These are phyloP conservation scores for Amblyopsis rosae DNA, from an alignment of 2,113 vertebrate species.

Conservation along the genomic window DNA sequence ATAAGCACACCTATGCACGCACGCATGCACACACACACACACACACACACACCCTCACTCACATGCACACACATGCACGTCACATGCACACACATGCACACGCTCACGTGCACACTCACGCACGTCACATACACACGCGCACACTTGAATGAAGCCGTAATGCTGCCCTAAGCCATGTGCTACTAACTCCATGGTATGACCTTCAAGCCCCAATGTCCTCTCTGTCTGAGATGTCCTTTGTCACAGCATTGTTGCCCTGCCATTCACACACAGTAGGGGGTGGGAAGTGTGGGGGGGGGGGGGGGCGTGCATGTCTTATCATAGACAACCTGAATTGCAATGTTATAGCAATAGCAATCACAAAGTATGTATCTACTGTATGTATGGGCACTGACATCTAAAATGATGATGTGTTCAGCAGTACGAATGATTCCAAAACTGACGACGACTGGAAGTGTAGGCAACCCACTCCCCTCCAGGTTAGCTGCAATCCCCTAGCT, in stretches of 20 bases:
- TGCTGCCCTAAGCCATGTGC: constrained; percentile 66
- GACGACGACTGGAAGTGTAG: constrained; percentile 34
- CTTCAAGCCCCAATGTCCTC: constrained; percentile 66
- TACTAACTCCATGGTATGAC: constrained; percentile 48
- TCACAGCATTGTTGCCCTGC: constrained; percentile 41
- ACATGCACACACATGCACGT: too few species aligned
- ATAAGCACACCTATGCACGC: too few species aligned
- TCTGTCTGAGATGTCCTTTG: constrained; percentile 56
- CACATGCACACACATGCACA: constrained; percentile 7
- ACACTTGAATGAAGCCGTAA: constrained; percentile 17
- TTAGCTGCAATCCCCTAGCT: constrained; percentile 18
- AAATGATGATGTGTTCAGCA: constrained; percentile 40
- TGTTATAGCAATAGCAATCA: background rate
- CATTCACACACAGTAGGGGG: constrained; percentile 31
- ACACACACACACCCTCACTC: too few species aligned
- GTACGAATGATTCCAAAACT: constrained; percentile 52
- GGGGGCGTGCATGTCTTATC: background rate
- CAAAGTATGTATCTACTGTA: background rate
- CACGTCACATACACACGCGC: background rate
- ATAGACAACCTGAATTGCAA: too few species aligned
- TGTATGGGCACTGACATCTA: constrained; percentile 15
- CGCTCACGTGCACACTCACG: background rate
- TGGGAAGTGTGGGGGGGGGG: background rate
- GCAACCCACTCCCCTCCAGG: constrained; percentile 21
- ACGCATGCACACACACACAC: too few species aligned